Base-by-base conservation (phyloP, 2,797 vertebrate genomes). In the Smutsia gigantea region DNA sequence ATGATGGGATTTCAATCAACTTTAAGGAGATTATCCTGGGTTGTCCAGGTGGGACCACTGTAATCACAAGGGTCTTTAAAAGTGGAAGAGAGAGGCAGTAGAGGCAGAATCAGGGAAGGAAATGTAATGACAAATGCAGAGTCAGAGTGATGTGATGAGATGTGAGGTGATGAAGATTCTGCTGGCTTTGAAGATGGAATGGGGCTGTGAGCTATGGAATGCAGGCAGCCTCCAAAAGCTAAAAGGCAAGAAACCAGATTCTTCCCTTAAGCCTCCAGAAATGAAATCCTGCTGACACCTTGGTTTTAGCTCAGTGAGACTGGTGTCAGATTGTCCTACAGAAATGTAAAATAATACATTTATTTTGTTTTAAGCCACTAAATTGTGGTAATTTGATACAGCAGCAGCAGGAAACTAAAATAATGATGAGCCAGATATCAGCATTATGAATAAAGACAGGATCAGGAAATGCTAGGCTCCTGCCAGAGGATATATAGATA, bases 281-380 rank as follows among this genome's bases (percentile, higher is more conserved):
- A 19, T 39, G 46, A 53, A 72, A 23, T 39, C 88, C 90, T 57
- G 55, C n/a, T 71, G 46, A 79, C 51, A 46, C 31, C 66, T 74
- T 63, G 51, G 51, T 77, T 72, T 92, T 92, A 87, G 84, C 71
- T 91, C 93, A 64, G 78, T 81, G 90, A 92, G 69, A 25, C 11
- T 13, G 2, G 27, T 13, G 12, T 83, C 31, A 57, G 79, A 78
- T 49, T 53, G 39, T 78, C 57, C 59, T 34, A 87, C 23, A 66
- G 66, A 90, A 92, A 75, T 83, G 55, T 78, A 42, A 92, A 87
- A 78, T 74, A 90, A 68, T 85, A 83, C 34, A 74, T 75, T 37
- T 69, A 61, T 81, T 37, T 82, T 55, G 55, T 68, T 66, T 82
- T 39, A 69, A 92, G 86, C 31, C 34, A 10, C 82, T n/a, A 63